These are phyloP conservation scores for Brachionus manjavacas DNA, from an alignment of 1,140 invertebrate species.

Conservation along the genomic window DNA sequence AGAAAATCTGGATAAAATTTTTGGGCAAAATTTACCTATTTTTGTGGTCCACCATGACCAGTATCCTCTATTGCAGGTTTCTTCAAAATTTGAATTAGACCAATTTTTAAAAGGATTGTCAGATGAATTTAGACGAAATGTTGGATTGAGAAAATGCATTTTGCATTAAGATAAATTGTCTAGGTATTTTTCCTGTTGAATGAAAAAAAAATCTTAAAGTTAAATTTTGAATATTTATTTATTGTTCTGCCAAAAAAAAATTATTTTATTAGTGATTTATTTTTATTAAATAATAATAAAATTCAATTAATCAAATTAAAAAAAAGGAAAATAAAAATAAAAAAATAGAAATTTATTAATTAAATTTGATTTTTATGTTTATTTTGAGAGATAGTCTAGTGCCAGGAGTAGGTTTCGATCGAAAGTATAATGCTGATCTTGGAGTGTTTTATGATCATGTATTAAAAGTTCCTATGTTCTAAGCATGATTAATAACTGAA, in stretches of 20 bases:
- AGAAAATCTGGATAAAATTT: neutral
- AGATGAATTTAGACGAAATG: neutral
- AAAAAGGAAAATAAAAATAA: constrained; percentile 5
- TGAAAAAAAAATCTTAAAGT: neutral
- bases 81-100: neutral
- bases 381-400: neutral
- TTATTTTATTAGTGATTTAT: neutral
- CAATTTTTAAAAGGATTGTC: neutral
- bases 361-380: constrained; percentile 24
- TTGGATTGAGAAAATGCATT: neutral
- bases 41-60: constrained; percentile 25
- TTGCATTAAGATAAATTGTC: neutral
- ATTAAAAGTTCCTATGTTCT: neutral
- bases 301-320: constrained; percentile 26
- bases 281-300: constrained; percentile 27
- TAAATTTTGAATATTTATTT: neutral
- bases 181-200: neutral
- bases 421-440: neutral
- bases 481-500: neutral
- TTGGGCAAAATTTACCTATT: neutral
- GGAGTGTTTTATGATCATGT: neutral
- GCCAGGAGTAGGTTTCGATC: neutral
- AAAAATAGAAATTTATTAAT: constrained; percentile 12
- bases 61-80: neutral
- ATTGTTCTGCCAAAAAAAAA: neutral